Evolutionary conservation across 2,113 vertebrate species (phyloP), one percentile per base, ranked within the genome.

Genomic region (Puma concolor): DNA sequence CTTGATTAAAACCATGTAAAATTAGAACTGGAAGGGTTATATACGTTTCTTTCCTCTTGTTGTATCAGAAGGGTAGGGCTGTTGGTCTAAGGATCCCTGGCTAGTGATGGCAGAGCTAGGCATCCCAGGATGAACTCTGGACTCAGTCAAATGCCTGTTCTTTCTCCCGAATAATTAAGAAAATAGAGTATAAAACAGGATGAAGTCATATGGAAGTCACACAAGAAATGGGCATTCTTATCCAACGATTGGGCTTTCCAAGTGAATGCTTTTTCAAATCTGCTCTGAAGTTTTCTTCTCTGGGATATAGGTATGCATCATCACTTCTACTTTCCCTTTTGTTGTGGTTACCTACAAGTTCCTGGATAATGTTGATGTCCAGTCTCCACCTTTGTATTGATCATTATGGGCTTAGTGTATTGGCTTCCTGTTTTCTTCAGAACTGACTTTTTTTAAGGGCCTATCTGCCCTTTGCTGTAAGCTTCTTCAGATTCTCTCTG

Each of bases 401-500:
- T 96, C 52, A 69, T 86, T 50, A 19, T 31, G 48, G 82, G n/a
- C 52, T 71, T 48, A 91, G 72, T 48, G 9, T 25, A 3, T 13
- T 91, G 41, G 4, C 36, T 89, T 93, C 31, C 80, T 94, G 21
- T 72, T 92, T 44, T 66, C 50, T n/a, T 90, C 19, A 5, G 36
- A 31, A 33, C n/a, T 83, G 94, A 83, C 84, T 71, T 87, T 90
- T n/a, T 72, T 38, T 69, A 21, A 88, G 77, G 64, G 38, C 36
- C 2, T 41, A 41, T 84, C 88, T 96, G 17, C 29, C 25, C 52
- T 94, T 94, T 77, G n/a, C 52, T 86, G 41, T 93, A 86, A 80
- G 71, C 72, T 77, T 81, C 64, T 90, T 88, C 60, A 89, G 10
- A 60, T 93, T 60, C 21, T 96, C 72, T 89, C 86, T 86, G 54